Evolutionary conservation across 2,113 vertebrate species (phyloP).

Genomic region (Nestor notabilis): DNA sequence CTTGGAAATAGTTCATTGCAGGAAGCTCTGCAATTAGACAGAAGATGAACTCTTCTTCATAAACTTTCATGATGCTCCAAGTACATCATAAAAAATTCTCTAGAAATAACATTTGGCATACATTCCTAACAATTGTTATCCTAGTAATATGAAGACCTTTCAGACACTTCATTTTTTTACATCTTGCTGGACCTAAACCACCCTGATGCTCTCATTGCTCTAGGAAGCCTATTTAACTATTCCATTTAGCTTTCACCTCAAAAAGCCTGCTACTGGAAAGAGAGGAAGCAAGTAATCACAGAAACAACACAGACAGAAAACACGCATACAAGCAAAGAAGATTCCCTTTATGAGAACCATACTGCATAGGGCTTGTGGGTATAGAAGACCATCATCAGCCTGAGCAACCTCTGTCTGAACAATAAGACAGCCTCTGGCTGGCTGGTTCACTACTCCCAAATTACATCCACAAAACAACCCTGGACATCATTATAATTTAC

Average conservation of each 20-base stretch:
- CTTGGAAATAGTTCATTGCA: background rate
- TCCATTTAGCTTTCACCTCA: background rate
- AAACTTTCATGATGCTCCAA: background rate
- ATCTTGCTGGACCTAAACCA: background rate
- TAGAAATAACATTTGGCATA: background rate
- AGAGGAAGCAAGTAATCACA: background rate
- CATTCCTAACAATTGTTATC: background rate
- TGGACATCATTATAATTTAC: background rate
- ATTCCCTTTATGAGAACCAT: background rate
- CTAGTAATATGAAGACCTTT: background rate
- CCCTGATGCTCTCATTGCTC: background rate
- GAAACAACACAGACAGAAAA: background rate
- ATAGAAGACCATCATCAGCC: background rate
- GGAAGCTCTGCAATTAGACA: background rate
- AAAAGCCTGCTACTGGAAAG: background rate
- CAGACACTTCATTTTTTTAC: background rate
- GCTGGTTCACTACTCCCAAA: background rate
- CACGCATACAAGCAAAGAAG: background rate
- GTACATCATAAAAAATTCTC: background rate
- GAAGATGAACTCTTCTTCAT: background rate
- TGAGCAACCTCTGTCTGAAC: background rate
- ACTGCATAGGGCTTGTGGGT: background rate
- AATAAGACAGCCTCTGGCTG: background rate
- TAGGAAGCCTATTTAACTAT: background rate
- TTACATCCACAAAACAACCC: background rate